Base-by-base conservation (phyloP, 2,888 invertebrate species). In the Sinopyrophorus schimmeli region DNA sequence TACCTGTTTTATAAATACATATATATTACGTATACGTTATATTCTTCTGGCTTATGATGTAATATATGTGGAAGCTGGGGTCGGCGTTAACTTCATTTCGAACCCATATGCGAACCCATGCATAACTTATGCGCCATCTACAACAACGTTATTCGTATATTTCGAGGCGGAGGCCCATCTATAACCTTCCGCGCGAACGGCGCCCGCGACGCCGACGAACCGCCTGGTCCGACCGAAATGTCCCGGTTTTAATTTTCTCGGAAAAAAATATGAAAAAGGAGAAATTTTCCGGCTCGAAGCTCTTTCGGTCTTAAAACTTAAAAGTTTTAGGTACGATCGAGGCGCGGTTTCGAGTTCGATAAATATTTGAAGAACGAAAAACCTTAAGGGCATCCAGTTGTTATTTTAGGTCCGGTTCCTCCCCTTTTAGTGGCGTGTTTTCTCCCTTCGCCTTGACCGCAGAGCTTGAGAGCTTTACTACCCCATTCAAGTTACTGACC, bases 41-140 rank as follows among this genome's bases (percentile, higher is more conserved):
- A 40, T 40, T 39, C 49, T 49, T 40, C 40, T 47, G 48, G 41
- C 52, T 53, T 54, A 57, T 56, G 51, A 54, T 54, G 56, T 56
- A 56, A 56, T 55, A n/a, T n/a, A 55, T 53, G 51, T 55, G 51
- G 39, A 48, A 35, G 56, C 54, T 50, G 46, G 50, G 50, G 50
- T 50, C 50, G 50, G 50, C 55, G 38, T 53, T 60, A 62, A 61
- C 62, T 61, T 61, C 60, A 61, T 60, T 61, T 54, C 53, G 50
- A 60, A 58, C 58, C 59, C 60, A 62, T 61, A 60, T 60, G 59
- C 56, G 54, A 54, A 47, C 56, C 59, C 60, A 62, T 62, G 59
- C 62, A 62, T 62, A 62, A 61, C 55, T 59, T 60, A 62, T 60
- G 42, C 51, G 47, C 54, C 50, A 48, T 52, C 52, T 54, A 57